phyloP scores from a whole-genome alignment of 2,888 invertebrate species.

The Drosophila rellima region DNA sequence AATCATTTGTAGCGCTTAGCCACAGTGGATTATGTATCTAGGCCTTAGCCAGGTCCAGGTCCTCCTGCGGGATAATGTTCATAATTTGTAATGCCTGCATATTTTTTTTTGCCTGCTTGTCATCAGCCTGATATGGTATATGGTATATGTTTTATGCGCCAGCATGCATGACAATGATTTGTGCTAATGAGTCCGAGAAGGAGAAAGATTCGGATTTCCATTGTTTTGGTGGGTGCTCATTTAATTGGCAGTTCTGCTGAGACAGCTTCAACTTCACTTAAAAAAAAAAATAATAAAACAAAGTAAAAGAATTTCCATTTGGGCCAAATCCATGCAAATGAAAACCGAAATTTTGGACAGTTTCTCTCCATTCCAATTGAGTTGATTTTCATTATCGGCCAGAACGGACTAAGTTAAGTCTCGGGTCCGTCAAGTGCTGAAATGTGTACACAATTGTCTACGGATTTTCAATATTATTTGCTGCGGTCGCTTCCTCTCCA shows the following conservation, averaged over 20 bases:
- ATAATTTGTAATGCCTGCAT: constrained; percentile 78
- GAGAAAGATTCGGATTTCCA: constrained; percentile 28
- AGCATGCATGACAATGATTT: constrained; percentile 72
- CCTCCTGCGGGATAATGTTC: constrained; percentile 76
- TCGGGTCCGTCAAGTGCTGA: constrained; percentile 60
- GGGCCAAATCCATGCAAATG: constrained; percentile 67
- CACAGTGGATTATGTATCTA: constrained; percentile 75
- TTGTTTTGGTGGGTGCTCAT: constrained; percentile 48
- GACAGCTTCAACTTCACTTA: constrained; percentile 48
- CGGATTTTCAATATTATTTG: constrained; percentile 80
- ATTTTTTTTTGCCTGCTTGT: constrained; percentile 31
- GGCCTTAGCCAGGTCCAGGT: constrained; percentile 19
- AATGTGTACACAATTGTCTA: constrained; percentile 76
- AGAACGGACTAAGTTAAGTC: constrained; percentile 60
- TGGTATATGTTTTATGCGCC: constrained; percentile 34
- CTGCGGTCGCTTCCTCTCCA: constrained; percentile 59
- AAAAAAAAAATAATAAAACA: neutral
- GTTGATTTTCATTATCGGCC: constrained; percentile 80
- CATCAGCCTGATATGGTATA: constrained; percentile 37
- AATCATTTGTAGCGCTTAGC: constrained; percentile 78
- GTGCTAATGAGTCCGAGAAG: constrained; percentile 67
- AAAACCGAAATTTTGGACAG: constrained; percentile 76
- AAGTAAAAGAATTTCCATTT: constrained; percentile 50
- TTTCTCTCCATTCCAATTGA: constrained; percentile 74
- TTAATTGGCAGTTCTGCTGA: constrained; percentile 68